phyloP scores from a whole-genome alignment of 1,140 invertebrate genomes.

The Cydia pomonella region DNA sequence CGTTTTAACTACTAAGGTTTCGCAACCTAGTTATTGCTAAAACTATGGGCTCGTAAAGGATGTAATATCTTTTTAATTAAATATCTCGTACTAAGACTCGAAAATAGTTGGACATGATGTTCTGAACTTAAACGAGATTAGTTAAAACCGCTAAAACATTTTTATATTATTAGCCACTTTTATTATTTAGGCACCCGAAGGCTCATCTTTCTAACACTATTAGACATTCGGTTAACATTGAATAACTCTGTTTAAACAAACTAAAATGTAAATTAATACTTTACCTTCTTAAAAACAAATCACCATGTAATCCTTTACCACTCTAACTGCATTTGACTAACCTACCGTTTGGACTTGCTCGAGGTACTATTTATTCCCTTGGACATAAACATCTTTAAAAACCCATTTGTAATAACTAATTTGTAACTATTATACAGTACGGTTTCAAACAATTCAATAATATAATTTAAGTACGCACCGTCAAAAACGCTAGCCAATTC shows the following conservation, averaged over 20 bases:
- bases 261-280: constrained; percentile 29
- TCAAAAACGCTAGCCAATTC: constrained; percentile 7
- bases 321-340: constrained; percentile 30
- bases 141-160: too few relatives aligned
- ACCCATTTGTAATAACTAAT: constrained; percentile 21
- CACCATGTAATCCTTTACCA: constrained; percentile 26
- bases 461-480: constrained; percentile 31
- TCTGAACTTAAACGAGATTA: too few relatives aligned
- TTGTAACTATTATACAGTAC: constrained; percentile 29
- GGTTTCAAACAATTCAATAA: constrained; percentile 15
- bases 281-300: constrained; percentile 29
- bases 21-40: too few relatives aligned
- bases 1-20: too few relatives aligned
- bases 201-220: too few relatives aligned
- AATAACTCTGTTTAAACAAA: constrained; percentile 23
- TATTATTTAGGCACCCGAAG: too few relatives aligned
- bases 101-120: too few relatives aligned
- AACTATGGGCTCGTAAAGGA: too few relatives aligned
- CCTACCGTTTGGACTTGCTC: constrained; percentile 25
- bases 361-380: constrained; percentile 25
- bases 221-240: neutral
- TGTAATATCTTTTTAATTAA: too few relatives aligned
- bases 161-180: too few relatives aligned
- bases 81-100: too few relatives aligned
- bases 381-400: constrained; percentile 5